phyloP scores from a whole-genome alignment of 1,140 invertebrate species.

The Hycleus phaleratus region DNA sequence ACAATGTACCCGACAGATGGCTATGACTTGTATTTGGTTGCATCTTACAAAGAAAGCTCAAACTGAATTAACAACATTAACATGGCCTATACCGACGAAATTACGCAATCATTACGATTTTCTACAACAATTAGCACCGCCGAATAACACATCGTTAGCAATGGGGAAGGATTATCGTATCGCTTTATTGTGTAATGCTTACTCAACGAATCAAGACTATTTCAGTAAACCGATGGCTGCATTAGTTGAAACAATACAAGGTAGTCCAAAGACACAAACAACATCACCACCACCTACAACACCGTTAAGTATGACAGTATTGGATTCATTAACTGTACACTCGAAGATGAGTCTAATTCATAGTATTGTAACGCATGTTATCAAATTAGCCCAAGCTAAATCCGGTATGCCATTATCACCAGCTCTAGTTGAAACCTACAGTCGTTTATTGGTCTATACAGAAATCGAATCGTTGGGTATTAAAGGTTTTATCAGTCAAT shows the following conservation, averaged over 20 bases:
- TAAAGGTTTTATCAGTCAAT: conserved; percentile 90
- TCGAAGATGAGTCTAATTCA: conserved; percentile 98
- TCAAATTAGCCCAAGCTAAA: conserved; percentile 81
- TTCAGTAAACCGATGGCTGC: conserved; percentile 43
- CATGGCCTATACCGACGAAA: conserved; percentile 69
- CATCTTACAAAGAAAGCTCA: conserved; percentile 88
- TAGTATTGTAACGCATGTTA: conserved; percentile 81
- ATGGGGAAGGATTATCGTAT: conserved; percentile 83
- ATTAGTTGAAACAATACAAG: conserved; percentile 81
- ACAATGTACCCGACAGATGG: conserved; percentile 84
- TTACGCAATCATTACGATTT: conserved; percentile 83
- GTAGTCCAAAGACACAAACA: conserved; percentile 53
- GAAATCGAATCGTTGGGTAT: conserved; percentile 96
- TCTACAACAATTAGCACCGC: conserved; percentile 71
- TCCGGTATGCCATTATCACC: conserved; percentile 68
- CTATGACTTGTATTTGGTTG: conserved; percentile 93
- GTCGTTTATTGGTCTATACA: conserved; percentile 84
- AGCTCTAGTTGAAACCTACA: conserved; percentile 91
- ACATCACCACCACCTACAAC: conserved; percentile 55
- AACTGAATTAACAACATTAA: conserved; percentile 23
- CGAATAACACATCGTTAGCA: conserved; percentile 54
- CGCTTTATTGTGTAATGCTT: conserved; percentile 89
- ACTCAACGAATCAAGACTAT: conserved; percentile 81
- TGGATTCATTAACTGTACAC: conserved; percentile 90
- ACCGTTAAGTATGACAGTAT: conserved; percentile 82